Evolutionary conservation across 2,113 vertebrate genomes (phyloP).

Genomic region (Lamprotornis superbus): DNA sequence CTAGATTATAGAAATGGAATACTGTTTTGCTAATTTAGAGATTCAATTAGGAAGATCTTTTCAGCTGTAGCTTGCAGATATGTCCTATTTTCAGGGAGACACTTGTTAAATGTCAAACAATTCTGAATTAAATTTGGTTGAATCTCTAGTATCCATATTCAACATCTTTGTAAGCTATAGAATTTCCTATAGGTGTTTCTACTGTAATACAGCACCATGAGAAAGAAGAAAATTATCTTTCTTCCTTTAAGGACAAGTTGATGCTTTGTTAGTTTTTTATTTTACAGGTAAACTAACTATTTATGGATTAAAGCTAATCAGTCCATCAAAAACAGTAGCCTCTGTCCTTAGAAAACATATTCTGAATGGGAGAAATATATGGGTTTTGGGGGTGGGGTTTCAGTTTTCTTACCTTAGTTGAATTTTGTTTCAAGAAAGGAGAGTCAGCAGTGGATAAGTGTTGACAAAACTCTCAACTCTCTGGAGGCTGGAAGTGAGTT

Average conservation of each 20-base stretch:
- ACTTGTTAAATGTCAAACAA: not conserved
- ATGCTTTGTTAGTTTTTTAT: not conserved
- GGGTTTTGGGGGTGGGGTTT: fast-evolving
- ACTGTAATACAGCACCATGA: not conserved
- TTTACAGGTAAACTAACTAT: not conserved
- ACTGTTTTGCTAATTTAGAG: slow-evolving; percentile 46
- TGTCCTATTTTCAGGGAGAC: slow-evolving; percentile 4
- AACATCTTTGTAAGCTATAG: not conserved
- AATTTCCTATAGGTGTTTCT: not conserved
- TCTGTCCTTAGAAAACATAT: not conserved
- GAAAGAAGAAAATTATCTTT: not conserved
- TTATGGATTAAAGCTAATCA: not conserved
- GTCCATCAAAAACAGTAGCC: fast-evolving
- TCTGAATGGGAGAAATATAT: not conserved
- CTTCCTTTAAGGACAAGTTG: not conserved
- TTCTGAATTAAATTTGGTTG: not conserved
- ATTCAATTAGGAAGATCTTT: slow-evolving; percentile 35
- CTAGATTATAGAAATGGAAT: slow-evolving; percentile 12
- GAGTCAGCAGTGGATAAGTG: not conserved
- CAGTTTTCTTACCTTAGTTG: not conserved
- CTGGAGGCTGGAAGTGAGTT: not conserved
- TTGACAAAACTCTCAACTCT: not conserved
- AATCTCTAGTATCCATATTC: not conserved
- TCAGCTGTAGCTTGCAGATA: slow-evolving; percentile 33
- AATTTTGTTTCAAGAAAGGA: not conserved